Base-by-base conservation (phyloP, 2,113 vertebrate species). In the Pardalotus punctatus region DNA sequence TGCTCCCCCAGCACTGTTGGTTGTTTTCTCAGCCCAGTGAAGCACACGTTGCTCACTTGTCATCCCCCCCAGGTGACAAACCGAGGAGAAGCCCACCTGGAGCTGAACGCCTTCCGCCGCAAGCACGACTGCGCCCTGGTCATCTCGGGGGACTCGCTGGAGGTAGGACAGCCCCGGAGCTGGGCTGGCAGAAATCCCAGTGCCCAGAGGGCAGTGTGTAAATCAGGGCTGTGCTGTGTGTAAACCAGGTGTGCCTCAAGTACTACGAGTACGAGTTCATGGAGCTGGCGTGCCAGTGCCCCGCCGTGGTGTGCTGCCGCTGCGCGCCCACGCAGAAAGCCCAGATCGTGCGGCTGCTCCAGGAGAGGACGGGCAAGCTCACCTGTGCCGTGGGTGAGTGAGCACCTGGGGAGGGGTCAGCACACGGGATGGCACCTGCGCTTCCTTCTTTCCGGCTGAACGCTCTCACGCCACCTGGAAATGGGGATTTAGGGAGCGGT, bases 191-290 rank as follows among this genome's bases (percentile, higher is more conserved):
- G 11, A 2, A 25, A 16, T 13, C 29, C 79, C 2, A 1, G 4
- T 69, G 10, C 19, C 19, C 18, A 3, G 20, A 12, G 10, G 1
- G 12, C 8, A 2, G 53, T 57, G 43, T 20, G 70, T 25, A 0
- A 31, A 0, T 6, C 35, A 6, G 69, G 48, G 3, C 18, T 22
- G 57, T 10, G 22, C 50, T 40, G 51, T 66, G 82, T 66, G 60
- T 6, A 0, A 0, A 2, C 16, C 72, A 86, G 99, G 99, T 99
- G 12, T 99, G 99, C 95, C 98, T 99, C 79, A 99, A 99, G 95
- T 99, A 99, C 97, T 99, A 99, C 0, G 99, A 99, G 97, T 99
- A 98, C 6, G 99, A 99, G 97, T 99, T 99, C 96, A 99, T 99
- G 99, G 99, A 99, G 97, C 97, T 99, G 76, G 99, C 99, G 4